Evolutionary conservation across 2,888 invertebrate genomes (phyloP).

Genomic region (Patella caerulea): DNA sequence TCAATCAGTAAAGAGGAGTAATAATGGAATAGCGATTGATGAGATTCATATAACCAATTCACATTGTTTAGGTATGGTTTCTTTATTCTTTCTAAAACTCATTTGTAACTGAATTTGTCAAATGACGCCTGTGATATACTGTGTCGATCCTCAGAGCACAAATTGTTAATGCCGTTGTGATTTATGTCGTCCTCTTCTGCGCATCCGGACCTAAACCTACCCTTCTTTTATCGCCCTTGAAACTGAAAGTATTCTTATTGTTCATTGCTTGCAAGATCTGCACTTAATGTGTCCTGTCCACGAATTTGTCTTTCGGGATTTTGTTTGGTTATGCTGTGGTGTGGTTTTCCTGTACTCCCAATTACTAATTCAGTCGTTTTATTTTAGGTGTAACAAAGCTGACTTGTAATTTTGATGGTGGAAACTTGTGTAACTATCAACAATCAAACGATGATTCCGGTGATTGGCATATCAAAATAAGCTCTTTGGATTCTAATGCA

Average conservation of each 20-base stretch:
- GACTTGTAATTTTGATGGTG: constrained; percentile 30
- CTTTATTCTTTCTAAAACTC: too few species aligned
- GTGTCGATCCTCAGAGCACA: background rate
- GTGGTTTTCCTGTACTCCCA: background rate
- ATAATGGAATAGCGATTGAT: constrained; percentile 32
- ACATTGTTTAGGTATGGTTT: constrained; percentile 21
- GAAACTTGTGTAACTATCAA: constrained; percentile 27
- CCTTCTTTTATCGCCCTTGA: background rate
- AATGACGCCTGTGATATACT: background rate
- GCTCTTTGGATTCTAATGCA: background rate
- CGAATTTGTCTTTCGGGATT: background rate
- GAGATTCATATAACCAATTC: constrained; percentile 10
- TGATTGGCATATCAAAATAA: constrained; percentile 20
- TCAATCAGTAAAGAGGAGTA: background rate
- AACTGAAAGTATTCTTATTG: constrained; percentile 12
- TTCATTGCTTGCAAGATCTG: constrained; percentile 11
- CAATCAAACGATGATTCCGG: constrained; percentile 21
- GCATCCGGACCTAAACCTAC: too few species aligned
- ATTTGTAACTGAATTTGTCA: background rate
- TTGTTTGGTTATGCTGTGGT: background rate
- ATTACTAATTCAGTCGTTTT: background rate
- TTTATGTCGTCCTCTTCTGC: too few species aligned
- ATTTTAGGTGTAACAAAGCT: constrained; percentile 26
- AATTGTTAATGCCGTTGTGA: background rate
- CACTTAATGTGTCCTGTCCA: background rate